These are phyloP conservation scores for Circaetus gallicus DNA, from an alignment of 2,113 vertebrate genomes.

Conservation along the genomic window DNA sequence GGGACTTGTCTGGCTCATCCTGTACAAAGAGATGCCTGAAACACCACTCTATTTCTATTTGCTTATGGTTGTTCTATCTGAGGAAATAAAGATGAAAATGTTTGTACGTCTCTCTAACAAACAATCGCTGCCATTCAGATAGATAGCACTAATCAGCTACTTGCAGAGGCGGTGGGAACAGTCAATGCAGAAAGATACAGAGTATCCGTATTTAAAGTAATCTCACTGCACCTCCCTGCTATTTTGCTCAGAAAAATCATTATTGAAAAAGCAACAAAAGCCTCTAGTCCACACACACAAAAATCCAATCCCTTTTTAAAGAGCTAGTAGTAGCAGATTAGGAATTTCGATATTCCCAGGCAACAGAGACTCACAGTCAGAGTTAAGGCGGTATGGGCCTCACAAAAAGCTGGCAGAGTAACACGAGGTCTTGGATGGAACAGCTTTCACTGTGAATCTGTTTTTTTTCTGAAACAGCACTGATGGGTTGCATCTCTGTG, in stretches of 20 bases:
- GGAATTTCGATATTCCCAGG: neutral
- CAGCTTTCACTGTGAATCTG: neutral
- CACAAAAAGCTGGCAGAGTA: neutral
- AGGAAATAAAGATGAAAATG: neutral
- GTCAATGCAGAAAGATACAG: neutral
- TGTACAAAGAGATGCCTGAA: neutral
- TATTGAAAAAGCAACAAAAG: neutral
- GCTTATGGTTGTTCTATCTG: neutral
- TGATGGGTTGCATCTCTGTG: neutral
- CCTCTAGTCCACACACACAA: neutral
- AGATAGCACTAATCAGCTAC: neutral
- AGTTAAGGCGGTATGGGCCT: neutral
- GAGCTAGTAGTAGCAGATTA: neutral
- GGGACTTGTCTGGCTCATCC: neutral
- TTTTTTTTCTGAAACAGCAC: neutral
- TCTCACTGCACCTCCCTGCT: neutral
- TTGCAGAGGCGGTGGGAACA: neutral
- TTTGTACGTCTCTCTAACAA: neutral
- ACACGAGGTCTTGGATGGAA: neutral
- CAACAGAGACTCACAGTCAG: neutral
- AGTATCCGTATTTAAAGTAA: neutral
- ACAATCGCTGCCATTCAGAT: neutral
- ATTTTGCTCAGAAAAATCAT: neutral
- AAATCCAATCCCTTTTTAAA: neutral
- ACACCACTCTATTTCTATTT: neutral